These are phyloP conservation scores for Campylomormyrus tamandua DNA, from an alignment of 2,113 vertebrate genomes.

Conservation along the genomic window DNA sequence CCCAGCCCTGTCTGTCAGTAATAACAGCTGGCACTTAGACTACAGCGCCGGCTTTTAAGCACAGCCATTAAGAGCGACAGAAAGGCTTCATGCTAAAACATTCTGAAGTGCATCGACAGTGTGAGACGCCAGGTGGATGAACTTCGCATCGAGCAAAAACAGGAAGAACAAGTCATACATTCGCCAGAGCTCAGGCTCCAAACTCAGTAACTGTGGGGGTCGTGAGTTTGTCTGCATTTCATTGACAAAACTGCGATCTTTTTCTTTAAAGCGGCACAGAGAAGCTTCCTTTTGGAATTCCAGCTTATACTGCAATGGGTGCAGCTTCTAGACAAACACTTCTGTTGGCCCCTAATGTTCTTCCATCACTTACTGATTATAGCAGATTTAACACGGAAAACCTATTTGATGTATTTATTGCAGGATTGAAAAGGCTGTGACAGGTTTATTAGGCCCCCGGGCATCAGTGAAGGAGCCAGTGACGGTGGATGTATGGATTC, in stretches of 20 bases:
- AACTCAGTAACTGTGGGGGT: neutral
- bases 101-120: neutral
- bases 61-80: slow-evolving; percentile 1
- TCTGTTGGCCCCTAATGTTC: neutral
- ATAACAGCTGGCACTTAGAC: neutral
- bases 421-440: neutral
- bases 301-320: neutral
- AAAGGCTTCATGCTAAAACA: neutral
- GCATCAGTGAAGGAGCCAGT: neutral
- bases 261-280: neutral
- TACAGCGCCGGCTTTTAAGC: neutral
- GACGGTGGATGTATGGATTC: neutral
- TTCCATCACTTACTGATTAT: neutral
- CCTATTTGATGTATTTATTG: neutral
- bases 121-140: too few relatives aligned
- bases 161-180: neutral
- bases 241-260: neutral
- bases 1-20: neutral
- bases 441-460: neutral
- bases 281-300: neutral
- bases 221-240: neutral
- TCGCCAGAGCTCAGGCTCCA: neutral
- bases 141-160: neutral
- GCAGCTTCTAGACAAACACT: neutral
- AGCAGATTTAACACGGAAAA: neutral